Percentiles rank a stretch among this genome's conserved stretches.
Conservation (phyloP, 2,113 vertebrate genomes). For the Microtus oregoni region DNA sequence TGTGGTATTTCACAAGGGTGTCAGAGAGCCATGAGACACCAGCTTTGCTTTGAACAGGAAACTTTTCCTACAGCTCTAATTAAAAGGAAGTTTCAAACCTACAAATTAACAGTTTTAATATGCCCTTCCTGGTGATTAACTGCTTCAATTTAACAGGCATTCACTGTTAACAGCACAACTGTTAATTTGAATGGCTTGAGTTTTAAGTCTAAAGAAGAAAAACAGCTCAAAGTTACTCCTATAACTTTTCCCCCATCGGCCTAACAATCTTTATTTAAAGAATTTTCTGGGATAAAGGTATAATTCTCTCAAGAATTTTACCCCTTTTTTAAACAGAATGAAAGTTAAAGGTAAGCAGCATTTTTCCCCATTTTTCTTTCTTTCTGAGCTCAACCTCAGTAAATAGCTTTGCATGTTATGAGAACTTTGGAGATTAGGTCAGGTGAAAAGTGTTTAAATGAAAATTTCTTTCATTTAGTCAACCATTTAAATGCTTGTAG, state of each 20-base stretch:
- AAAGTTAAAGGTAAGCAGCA: not conserved
- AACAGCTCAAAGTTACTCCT: conserved; percentile 51
- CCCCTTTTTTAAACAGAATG: conserved; percentile 49
- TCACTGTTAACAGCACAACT: conserved; percentile 71
- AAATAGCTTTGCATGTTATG: not conserved
- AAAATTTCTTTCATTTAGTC: not conserved
- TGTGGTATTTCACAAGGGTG: conserved; percentile 62
- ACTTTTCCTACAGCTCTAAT: conserved; percentile 79
- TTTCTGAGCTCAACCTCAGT: not conserved
- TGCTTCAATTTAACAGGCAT: conserved; percentile 77
- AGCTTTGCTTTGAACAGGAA: conserved; percentile 68
- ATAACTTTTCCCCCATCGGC: conserved; percentile 22
- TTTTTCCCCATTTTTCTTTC: not conserved
- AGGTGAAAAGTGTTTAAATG: conserved; percentile 29
- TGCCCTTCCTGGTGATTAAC: conserved; percentile 79
- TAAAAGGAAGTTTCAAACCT: conserved; percentile 81
- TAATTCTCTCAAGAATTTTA: conserved; percentile 4
- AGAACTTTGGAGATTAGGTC: not conserved
- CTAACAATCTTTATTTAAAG: conserved; percentile 52
- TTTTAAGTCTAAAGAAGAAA: conserved; percentile 75
- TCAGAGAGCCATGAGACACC: conserved; percentile 58
- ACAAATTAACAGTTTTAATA: conserved; percentile 80
- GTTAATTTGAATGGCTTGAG: conserved; percentile 79
- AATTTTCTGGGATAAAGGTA: conserved; percentile 52
- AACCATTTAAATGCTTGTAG: not conserved